phyloP scores from a whole-genome alignment of 2,797 vertebrate species.

The Hydrolagus colliei region DNA sequence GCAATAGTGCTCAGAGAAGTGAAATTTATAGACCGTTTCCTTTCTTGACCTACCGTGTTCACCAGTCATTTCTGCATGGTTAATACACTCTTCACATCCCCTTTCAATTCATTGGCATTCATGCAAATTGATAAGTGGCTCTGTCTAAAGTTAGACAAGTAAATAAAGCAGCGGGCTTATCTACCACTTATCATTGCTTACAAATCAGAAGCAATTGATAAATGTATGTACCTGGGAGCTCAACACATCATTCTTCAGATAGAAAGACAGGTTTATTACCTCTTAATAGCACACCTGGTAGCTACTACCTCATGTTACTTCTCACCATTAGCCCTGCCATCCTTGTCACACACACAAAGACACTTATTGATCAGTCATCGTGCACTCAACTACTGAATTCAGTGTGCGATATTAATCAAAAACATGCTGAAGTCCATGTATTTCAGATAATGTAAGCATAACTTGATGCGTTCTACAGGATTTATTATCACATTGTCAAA shows the following conservation, averaged over 20 bases:
- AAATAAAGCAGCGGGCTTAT: slow-evolving; percentile 23
- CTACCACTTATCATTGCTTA: slow-evolving; percentile 31
- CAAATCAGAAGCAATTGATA: slow-evolving; percentile 32
- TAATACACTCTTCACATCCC: slow-evolving; percentile 24
- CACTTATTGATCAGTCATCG: slow-evolving; percentile 31
- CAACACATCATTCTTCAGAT: slow-evolving; percentile 32
- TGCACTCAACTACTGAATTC: slow-evolving; percentile 19
- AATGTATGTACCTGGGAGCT: slow-evolving; percentile 28
- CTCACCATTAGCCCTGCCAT: slow-evolving; percentile 32
- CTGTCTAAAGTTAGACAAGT: slow-evolving; percentile 24
- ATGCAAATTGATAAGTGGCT: slow-evolving; percentile 30
- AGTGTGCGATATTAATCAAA: slow-evolving; percentile 29
- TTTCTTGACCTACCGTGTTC: slow-evolving; percentile 14
- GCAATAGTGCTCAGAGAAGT: background rate
- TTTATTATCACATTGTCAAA: slow-evolving; percentile 29
- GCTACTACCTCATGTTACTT: slow-evolving; percentile 30
- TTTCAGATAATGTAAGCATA: slow-evolving; percentile 30
- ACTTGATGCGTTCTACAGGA: slow-evolving; percentile 11
- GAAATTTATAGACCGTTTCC: slow-evolving; percentile 13
- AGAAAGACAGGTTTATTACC: slow-evolving; percentile 30
- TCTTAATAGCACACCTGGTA: slow-evolving; percentile 31
- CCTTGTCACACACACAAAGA: slow-evolving; percentile 31
- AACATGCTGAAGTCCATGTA: slow-evolving; percentile 31
- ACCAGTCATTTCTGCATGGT: slow-evolving; percentile 12
- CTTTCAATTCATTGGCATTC: slow-evolving; percentile 26